Percentiles rank a stretch among this genome's conserved stretches.
Evolutionary conservation across 2,888 invertebrate species (phyloP).

Genomic region (Uropetala carovei): DNA sequence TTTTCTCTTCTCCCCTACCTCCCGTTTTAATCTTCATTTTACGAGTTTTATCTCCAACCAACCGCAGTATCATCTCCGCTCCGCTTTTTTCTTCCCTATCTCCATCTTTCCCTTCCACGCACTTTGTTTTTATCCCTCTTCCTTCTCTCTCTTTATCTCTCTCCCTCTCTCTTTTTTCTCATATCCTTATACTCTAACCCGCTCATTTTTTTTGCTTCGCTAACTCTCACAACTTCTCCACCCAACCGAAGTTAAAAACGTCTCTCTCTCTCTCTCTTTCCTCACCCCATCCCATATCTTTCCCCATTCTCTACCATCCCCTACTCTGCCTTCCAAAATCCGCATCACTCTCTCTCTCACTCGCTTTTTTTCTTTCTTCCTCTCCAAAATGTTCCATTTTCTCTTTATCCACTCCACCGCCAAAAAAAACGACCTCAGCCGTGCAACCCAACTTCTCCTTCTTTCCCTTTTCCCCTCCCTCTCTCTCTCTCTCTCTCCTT

Average conservation of each 20-base stretch:
- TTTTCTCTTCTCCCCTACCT: too few species aligned
- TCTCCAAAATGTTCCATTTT: not conserved
- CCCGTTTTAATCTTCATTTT: not conserved
- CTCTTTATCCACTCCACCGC: not conserved
- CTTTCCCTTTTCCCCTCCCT: not conserved
- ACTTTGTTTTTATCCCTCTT: not conserved
- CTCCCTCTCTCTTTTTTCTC: not conserved
- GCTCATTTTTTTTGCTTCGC: not conserved
- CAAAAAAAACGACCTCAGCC: not conserved
- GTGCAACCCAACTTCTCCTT: not conserved
- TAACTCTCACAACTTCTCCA: not conserved
- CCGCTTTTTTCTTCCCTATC: not conserved
- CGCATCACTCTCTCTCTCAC: not conserved
- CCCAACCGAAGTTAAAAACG: too few species aligned
- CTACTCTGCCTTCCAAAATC: not conserved
- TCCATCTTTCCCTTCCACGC: not conserved
- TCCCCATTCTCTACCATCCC: not conserved
- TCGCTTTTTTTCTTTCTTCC: not conserved
- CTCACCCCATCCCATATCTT: not conserved
- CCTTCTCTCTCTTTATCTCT: not conserved
- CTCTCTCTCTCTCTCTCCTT: not conserved
- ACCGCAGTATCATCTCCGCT: not conserved
- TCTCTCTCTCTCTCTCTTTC: not conserved
- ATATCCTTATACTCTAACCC: not conserved
- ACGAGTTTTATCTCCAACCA: not conserved